Percentiles rank a stretch among this genome's conserved stretches.
Conservation (phyloP, 2,113 vertebrate genomes). For the Leptodactylus fuscus region DNA sequence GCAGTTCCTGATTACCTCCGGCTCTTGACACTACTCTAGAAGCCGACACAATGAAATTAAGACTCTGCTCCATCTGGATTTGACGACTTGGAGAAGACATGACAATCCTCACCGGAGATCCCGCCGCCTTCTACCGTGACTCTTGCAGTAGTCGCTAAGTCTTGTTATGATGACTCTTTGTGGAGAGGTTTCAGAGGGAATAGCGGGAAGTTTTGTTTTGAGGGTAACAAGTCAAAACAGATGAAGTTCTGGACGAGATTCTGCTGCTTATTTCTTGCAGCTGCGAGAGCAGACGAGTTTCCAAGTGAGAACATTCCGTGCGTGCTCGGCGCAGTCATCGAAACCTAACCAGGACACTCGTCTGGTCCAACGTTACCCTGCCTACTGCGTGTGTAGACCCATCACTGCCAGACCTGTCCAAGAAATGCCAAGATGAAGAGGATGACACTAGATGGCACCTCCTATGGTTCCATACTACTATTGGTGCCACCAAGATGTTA, state of each 20-base stretch:
- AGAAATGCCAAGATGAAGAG: no score
- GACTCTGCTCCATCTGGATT: not conserved
- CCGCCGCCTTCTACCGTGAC: not conserved
- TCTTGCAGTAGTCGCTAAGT: slow-evolving; percentile 30
- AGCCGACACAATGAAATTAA: not conserved
- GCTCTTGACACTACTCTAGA: not conserved
- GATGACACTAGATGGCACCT: not conserved
- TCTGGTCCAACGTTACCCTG: slow-evolving; percentile 21
- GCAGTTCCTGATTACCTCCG: not conserved
- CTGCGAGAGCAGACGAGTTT: not conserved
- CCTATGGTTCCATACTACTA: not conserved
- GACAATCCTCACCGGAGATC: not conserved
- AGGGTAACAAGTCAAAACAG: slow-evolving; percentile 51
- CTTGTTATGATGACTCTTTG: slow-evolving; percentile 23
- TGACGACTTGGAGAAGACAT: not conserved
- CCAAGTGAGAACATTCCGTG: not conserved
- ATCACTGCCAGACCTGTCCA: not conserved
- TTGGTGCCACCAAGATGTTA: no score
- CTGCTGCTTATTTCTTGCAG: slow-evolving; percentile 24
- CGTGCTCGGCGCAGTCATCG: not conserved
- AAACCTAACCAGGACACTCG: not conserved
- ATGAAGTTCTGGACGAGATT: slow-evolving; percentile 11
- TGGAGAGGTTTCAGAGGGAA: slow-evolving; percentile 22
- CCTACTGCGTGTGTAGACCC: not conserved
- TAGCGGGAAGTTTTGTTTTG: slow-evolving; percentile 37